Conservation (phyloP, 2,113 vertebrate genomes). For the Petaurus breviceps region DNA sequence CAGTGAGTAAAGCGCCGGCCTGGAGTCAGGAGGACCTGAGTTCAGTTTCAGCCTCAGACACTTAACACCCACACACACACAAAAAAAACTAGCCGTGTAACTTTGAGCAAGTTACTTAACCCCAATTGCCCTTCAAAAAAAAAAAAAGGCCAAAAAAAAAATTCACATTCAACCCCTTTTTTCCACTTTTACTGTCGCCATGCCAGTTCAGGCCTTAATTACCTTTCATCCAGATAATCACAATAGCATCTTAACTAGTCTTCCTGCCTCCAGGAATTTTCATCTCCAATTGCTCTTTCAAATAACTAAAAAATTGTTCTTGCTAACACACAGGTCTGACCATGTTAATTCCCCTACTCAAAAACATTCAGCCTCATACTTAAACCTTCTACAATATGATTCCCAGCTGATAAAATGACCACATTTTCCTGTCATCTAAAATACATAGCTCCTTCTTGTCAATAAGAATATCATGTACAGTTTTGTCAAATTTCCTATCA, state of each 20-base stretch:
- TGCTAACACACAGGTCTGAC: not conserved
- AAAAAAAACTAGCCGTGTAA: no score
- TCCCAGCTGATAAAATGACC: not conserved
- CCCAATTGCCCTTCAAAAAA: no score
- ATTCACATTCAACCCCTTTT: not conserved
- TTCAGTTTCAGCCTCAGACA: no score
- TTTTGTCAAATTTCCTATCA: not conserved
- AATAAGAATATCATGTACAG: not conserved
- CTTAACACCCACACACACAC: no score
- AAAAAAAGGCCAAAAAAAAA: no score
- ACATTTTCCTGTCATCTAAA: not conserved
- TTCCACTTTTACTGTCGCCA: not conserved
- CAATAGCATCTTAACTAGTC: not conserved
- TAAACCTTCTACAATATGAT: not conserved
- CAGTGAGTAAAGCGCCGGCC: no score
- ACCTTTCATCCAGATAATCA: not conserved
- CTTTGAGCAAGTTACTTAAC: no score
- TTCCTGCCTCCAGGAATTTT: not conserved
- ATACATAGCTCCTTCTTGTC: not conserved
- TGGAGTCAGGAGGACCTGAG: no score
- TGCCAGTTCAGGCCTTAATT: not conserved
- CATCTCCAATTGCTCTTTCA: not conserved
- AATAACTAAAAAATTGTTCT: not conserved
- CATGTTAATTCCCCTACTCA: not conserved
- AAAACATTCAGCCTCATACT: not conserved